Base-by-base conservation (phyloP, 92 coral and sea anemone genomes). In the Epizoanthus illoricatus region DNA sequence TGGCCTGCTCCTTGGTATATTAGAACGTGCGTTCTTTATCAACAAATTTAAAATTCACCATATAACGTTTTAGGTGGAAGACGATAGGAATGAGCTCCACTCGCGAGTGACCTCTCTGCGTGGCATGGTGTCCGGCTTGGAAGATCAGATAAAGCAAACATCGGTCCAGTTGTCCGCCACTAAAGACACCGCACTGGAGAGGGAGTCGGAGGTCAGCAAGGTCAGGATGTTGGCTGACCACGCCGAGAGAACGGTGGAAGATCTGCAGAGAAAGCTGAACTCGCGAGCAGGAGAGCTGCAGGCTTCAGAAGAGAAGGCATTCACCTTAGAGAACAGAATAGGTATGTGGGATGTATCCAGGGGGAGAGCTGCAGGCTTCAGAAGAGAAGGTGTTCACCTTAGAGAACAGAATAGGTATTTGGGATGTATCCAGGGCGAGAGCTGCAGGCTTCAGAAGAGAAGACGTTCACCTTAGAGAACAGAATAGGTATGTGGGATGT, bases 191-290 rank as follows among this genome's bases (percentile, higher is more conserved):
- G 92, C 86, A 64, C 87, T 91, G 72, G 99, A 93, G 84, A 88
- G 76, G 73, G 99, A 96, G 69, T 88, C 94, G 18, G 95, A 93
- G 85, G 92, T 92, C 1, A 93, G 86, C 87, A 90, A 90, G 69
- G 95, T 87, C 81, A 85, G 89, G 36, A 69, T 96, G 41, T 84
- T 89, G 81, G 91, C 92, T 57, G 99, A 96, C 68, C 99, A 96
- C 78, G 93, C 96, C 19, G 95, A 96, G 69, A 89, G 99, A 75
- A 84, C 99, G 17, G 94, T 89, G 2, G 99, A 96, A 56, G 99
- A 96, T 88, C 89, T 84, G 85, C 94, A 96, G 80, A 88, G 99
- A 60, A 90, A 93, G 68, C 92, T 96, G 73, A 86, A 65, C 49
- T 88, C 97, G 33, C 90, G 87, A 47, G 97, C 95, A 5, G 99